Percentiles rank a stretch among this genome's conserved stretches.
Evolutionary conservation across 2,113 vertebrate genomes (phyloP).

Genomic region (Leucopsar rothschildi): DNA sequence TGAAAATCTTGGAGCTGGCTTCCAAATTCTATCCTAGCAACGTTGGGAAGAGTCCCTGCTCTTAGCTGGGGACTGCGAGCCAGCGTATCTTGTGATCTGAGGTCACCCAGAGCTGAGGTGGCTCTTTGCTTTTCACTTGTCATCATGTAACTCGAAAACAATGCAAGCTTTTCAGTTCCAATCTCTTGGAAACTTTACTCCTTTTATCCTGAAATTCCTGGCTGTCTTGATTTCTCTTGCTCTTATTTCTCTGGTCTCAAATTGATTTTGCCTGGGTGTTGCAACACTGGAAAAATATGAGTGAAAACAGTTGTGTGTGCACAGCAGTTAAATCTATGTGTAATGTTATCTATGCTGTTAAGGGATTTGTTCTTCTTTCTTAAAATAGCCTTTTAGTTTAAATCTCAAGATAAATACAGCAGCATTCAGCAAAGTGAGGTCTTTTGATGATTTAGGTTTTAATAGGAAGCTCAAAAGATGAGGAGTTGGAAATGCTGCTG

Average conservation of each 20-base stretch:
- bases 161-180: neutral
- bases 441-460: neutral
- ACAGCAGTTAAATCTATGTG: neutral
- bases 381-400: conserved; percentile 15
- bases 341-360: neutral
- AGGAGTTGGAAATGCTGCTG: neutral
- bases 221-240: neutral
- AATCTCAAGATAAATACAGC: neutral
- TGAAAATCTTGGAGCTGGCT: conserved; percentile 1
- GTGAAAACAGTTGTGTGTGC: neutral
- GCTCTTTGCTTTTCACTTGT: neutral
- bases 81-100: conserved; percentile 6
- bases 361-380: conserved; percentile 26
- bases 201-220: neutral
- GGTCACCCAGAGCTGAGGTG: neutral
- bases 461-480: neutral
- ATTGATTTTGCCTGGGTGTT: neutral
- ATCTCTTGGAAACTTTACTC: neutral
- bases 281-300: neutral
- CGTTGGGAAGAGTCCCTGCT: neutral
- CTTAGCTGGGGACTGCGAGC: neutral
- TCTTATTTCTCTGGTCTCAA: neutral
- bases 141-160: neutral
- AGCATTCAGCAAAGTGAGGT: neutral
- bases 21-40: conserved; percentile 29